Conservation (phyloP, 2,113 vertebrate genomes). For the Crotophaga sulcirostris region DNA sequence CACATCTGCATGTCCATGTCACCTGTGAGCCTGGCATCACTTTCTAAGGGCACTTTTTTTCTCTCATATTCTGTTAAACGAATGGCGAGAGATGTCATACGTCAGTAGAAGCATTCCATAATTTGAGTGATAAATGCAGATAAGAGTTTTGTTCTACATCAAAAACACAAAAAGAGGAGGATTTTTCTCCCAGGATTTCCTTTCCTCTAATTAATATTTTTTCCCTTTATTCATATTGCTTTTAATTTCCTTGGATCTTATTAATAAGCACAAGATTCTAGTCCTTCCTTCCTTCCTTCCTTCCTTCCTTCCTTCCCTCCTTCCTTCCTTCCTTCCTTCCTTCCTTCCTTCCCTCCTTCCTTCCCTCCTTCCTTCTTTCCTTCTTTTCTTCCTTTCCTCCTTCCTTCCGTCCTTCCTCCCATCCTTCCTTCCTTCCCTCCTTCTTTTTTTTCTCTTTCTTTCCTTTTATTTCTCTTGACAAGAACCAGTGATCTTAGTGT, state of each 20-base stretch:
- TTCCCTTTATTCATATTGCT: background rate
- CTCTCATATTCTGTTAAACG: background rate
- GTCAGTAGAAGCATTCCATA: background rate
- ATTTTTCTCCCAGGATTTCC: background rate
- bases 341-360: too few species aligned
- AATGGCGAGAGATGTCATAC: background rate
- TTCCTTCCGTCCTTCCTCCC: fast-evolving
- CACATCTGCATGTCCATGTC: background rate
- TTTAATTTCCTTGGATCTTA: background rate
- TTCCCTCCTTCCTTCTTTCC: too few species aligned
- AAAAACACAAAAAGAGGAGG: background rate
- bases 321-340: too few species aligned
- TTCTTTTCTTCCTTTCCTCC: too few species aligned
- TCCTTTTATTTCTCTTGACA: background rate
- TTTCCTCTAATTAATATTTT: background rate
- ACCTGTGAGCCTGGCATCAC: background rate
- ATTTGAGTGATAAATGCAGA: background rate
- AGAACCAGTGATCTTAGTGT: background rate
- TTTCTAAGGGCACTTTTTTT: background rate
- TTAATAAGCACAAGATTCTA: background rate
- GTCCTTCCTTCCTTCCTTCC: too few species aligned
- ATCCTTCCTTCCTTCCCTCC: fast-evolving
- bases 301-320: fast-evolving
- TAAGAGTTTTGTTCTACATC: background rate
- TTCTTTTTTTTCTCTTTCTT: too few species aligned